Evolutionary conservation across 2,888 invertebrate species (phyloP).

Genomic region (Choreutis nemorana): DNA sequence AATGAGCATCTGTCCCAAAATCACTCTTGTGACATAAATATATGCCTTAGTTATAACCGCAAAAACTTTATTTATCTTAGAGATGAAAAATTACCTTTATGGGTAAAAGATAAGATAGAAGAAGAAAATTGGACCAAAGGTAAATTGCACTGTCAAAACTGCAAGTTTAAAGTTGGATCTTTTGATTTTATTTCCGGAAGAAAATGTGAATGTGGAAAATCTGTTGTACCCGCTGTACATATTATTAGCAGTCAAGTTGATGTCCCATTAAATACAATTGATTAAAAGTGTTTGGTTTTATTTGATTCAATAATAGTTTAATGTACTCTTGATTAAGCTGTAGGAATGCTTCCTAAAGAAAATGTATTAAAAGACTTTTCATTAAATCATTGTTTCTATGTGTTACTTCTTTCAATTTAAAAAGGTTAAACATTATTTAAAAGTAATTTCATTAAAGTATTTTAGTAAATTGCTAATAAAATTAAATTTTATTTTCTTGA

Average conservation of each 20-base stretch:
- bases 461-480: no score
- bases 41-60: constrained; percentile 33
- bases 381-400: no score
- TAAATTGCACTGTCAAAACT: constrained; percentile 70
- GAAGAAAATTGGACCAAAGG: constrained; percentile 71
- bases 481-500: no score
- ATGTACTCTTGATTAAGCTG: no score
- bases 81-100: constrained; percentile 65
- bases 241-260: constrained; percentile 72
- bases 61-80: constrained; percentile 53
- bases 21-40: constrained; percentile 19
- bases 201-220: constrained; percentile 67
- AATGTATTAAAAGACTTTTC: constrained; percentile 7
- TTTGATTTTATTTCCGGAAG: constrained; percentile 72
- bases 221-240: constrained; percentile 67
- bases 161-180: constrained; percentile 69
- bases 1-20: constrained; percentile 15
- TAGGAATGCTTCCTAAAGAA: no score
- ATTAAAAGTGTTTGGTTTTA: no score
- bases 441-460: no score
- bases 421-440: no score
- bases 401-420: no score
- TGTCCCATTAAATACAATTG: constrained; percentile 25
- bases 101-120: constrained; percentile 63
- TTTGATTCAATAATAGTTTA: no score